Evolutionary conservation across 2,888 invertebrate species (phyloP).

Genomic region (Laothoe populi): DNA sequence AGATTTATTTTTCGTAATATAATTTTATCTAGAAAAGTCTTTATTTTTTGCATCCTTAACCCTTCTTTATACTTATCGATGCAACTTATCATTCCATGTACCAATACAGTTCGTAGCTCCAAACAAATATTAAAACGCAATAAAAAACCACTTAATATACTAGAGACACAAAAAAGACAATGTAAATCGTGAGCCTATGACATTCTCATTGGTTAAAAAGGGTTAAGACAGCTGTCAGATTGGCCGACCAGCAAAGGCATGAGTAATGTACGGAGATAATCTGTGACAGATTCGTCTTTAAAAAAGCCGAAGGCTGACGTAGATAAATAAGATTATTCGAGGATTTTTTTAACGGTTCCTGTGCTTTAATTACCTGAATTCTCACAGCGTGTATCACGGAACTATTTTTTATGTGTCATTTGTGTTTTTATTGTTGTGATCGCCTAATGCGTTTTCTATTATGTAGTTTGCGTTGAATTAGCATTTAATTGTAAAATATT

Average conservation of each 20-base stretch:
- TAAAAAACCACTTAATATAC: conserved; percentile 65
- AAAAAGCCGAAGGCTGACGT: conserved; percentile 80
- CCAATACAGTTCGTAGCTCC: conserved; percentile 37
- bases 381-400: conserved; percentile 76
- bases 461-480: background rate
- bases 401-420: conserved; percentile 47
- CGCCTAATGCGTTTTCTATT: conserved; percentile 5
- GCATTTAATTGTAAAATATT: background rate
- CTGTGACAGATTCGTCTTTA: conserved; percentile 83
- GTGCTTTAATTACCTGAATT: conserved; percentile 80
- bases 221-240: conserved; percentile 83
- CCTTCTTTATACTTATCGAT: conserved; percentile 1
- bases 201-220: conserved; percentile 83
- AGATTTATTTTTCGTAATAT: too few species aligned
- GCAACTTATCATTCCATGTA: conserved; percentile 25
- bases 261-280: conserved; percentile 79
- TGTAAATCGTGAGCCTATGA: conserved; percentile 77
- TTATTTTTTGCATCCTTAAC: background rate
- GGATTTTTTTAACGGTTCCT: conserved; percentile 71
- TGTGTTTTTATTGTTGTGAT: conserved; percentile 29
- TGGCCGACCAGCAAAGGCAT: conserved; percentile 77
- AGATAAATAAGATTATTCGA: conserved; percentile 81
- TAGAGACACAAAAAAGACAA: conserved; percentile 53
- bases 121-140: conserved; percentile 61
- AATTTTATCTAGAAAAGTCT: background rate